Percentiles rank a stretch among this genome's conserved stretches.
Conservation (phyloP, 2,797 vertebrate species). For the Margarornis squamiger region DNA sequence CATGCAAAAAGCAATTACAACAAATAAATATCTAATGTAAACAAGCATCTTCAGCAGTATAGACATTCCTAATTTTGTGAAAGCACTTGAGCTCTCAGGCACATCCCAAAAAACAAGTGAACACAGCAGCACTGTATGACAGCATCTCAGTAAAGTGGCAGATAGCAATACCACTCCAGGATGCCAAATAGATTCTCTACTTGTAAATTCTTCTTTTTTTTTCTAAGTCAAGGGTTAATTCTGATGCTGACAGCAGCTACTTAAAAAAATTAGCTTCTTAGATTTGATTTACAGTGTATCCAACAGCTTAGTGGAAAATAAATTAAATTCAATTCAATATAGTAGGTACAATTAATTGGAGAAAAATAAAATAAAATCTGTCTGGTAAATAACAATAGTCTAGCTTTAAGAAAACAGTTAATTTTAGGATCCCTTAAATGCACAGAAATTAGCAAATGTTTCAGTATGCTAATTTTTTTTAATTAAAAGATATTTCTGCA, state of each 20-base stretch:
- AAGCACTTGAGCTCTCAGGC: not conserved
- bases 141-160: not conserved
- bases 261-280: constrained; percentile 61
- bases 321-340: constrained; percentile 37
- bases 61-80: not conserved
- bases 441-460: constrained; percentile 76
- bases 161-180: not conserved
- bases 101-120: constrained; percentile 21
- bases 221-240: constrained; percentile 51
- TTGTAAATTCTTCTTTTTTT: not conserved
- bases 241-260: constrained; percentile 36
- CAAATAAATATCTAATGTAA: not conserved
- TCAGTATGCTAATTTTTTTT: constrained; percentile 84
- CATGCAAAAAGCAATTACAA: not conserved
- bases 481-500: constrained; percentile 83
- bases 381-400: constrained; percentile 61
- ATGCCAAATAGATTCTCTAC: not conserved
- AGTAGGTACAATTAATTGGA: constrained; percentile 53
- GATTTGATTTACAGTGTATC: constrained; percentile 55
- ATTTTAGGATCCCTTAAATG: constrained; percentile 73
- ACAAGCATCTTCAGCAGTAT: not conserved
- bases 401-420: constrained; percentile 73
- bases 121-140: not conserved
- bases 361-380: constrained; percentile 47
- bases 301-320: constrained; percentile 43